phyloP scores from a whole-genome alignment of 1,140 invertebrate species.

The Drosophila mojavensis region DNA sequence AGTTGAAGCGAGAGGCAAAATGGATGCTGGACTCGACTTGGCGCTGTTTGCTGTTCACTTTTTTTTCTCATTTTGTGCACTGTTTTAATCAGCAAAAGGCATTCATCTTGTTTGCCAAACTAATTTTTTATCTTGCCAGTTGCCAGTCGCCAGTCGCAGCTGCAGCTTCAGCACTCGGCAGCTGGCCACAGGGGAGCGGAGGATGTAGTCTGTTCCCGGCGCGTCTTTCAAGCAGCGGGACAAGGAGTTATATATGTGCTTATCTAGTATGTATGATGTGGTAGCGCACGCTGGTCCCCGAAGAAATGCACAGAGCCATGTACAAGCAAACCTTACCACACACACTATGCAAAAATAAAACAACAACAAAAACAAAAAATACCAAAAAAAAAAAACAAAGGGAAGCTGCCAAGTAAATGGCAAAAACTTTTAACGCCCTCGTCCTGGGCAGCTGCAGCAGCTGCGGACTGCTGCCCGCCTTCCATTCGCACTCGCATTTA shows the following conservation, averaged over 20 bases:
- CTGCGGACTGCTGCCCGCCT: conserved; percentile 41
- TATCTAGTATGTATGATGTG: conserved; percentile 24
- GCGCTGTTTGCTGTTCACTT: conserved; percentile 16
- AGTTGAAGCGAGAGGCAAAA: conserved; percentile 19
- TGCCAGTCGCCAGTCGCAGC: conserved; percentile 41
- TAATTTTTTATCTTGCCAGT: conserved; percentile 81
- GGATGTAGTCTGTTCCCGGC: conserved; percentile 39
- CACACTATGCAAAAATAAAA: conserved; percentile 31
- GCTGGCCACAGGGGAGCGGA: conserved; percentile 1
- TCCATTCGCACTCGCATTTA: conserved; percentile 65
- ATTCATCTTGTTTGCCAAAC: conserved; percentile 83
- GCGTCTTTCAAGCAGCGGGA: conserved; percentile 74
- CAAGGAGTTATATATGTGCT: conserved; percentile 52
- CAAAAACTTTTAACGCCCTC: conserved; percentile 80
- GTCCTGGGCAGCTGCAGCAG: conserved; percentile 50
- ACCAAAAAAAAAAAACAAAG: conserved; percentile 9
- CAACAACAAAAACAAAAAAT: background rate
- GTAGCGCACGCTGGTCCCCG: conserved; percentile 55
- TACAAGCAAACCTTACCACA: conserved; percentile 9
- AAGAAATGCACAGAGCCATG: conserved; percentile 61
- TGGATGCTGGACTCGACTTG: background rate
- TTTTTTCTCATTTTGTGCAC: conserved; percentile 24
- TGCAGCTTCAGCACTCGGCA: conserved; percentile 24
- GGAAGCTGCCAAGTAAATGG: conserved; percentile 56
- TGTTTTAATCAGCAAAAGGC: conserved; percentile 83